phyloP scores from a whole-genome alignment of 2,888 invertebrate genomes.

The Calliscelio sp. region DNA sequence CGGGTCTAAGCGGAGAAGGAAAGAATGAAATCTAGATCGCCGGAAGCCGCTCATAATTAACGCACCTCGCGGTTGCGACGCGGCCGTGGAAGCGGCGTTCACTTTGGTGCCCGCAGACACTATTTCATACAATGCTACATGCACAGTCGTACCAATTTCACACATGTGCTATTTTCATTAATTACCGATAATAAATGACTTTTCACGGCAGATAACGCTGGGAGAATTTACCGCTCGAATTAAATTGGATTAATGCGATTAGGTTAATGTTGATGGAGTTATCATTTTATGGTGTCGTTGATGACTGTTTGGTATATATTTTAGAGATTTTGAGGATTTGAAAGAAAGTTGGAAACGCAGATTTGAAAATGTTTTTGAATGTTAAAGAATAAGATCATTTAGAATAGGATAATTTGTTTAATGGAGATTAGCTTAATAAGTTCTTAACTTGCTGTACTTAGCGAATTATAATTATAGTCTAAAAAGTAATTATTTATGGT shows the following conservation, averaged over 20 bases:
- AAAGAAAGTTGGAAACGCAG: too few relatives aligned
- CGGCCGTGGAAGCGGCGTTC: slow-evolving; percentile 72
- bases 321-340: too few relatives aligned
- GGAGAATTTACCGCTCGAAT: slow-evolving; percentile 9
- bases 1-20: slow-evolving; percentile 81
- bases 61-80: slow-evolving; percentile 81
- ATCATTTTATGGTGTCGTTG: neutral
- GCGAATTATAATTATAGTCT: too few relatives aligned
- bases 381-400: too few relatives aligned
- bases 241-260: neutral
- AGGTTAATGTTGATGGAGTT: neutral
- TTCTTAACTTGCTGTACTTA: too few relatives aligned
- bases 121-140: slow-evolving; percentile 48
- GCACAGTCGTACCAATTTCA: slow-evolving; percentile 57
- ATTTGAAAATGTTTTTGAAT: too few relatives aligned
- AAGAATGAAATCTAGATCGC: slow-evolving; percentile 86
- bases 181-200: slow-evolving; percentile 67
- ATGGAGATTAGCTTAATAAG: too few relatives aligned
- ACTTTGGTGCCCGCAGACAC: slow-evolving; percentile 48
- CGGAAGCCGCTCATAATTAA: slow-evolving; percentile 86
- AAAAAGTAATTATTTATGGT: too few relatives aligned
- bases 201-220: slow-evolving; percentile 19
- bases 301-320: too few relatives aligned
- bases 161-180: slow-evolving; percentile 69
- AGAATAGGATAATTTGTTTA: too few relatives aligned